Evolutionary conservation across 1,140 invertebrate genomes (phyloP).

Genomic region (Ceratitis capitata): DNA sequence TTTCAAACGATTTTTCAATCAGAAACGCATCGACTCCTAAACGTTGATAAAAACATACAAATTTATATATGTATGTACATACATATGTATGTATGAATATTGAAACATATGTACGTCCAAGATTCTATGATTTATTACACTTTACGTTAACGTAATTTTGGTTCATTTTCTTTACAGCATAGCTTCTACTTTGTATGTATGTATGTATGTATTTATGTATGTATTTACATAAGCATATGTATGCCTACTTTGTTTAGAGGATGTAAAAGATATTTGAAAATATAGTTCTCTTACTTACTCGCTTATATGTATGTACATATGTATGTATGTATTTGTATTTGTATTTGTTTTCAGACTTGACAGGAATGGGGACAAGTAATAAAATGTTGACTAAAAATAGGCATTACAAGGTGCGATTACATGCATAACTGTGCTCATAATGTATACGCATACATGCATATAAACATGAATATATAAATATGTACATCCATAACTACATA

Average conservation of each 20-base stretch:
- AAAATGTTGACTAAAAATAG: neutral
- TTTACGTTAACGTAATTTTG: neutral
- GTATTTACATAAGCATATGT: neutral
- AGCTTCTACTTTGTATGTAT: neutral
- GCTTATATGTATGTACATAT: no score
- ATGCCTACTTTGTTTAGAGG: neutral
- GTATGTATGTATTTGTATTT: neutral
- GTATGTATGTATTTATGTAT: neutral
- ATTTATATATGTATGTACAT: neutral
- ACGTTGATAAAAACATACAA: no score
- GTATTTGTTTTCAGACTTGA: neutral
- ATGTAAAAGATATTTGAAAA: neutral
- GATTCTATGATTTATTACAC: neutral
- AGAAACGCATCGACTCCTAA: neutral
- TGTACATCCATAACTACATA: no score
- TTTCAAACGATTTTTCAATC: neutral
- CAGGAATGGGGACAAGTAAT: slow-evolving; percentile 32
- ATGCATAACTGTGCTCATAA: no score
- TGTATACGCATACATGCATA: neutral
- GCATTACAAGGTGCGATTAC: slow-evolving; percentile 10
- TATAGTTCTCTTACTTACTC: neutral
- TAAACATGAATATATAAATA: neutral
- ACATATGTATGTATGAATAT: neutral
- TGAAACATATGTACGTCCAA: neutral
- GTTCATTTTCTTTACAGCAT: neutral